Evolutionary conservation across 2,797 vertebrate species (phyloP), one percentile per base, ranked within the genome.

Genomic region (Anas capensis): DNA sequence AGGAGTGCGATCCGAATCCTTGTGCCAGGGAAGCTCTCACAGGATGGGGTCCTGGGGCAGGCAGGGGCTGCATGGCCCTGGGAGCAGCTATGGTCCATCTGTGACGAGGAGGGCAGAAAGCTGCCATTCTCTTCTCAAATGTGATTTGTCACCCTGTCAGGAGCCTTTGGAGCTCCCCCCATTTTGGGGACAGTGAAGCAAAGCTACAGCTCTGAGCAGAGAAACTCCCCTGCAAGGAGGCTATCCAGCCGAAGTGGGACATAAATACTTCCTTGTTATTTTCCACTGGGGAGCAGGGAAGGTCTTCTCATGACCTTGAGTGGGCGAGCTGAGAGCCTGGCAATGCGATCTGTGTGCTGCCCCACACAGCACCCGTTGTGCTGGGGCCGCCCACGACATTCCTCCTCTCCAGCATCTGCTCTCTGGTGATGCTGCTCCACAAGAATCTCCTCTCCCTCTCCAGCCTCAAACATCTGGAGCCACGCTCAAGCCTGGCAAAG

Each of bases 391-490:
- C 95, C 87, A 58, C 62, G 0, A 31, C 79, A 94, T 92, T 93
- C 94, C 82, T 82, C 54, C 89, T 4, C 3, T 1, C 46, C 65
- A 46, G 83, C 92, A 48, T 76, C 85, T 48, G 38, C 1, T 0
- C 48, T 62, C 20, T 27, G 0, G 16, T 33, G 3, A n/a, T 38
- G 78, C 88, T 0, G 24, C 60, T 70, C 66, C 1, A 0, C 56
- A 23, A 34, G 48, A 64, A 60, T 48, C 79, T 75, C 72, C 36
- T 49, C 66, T 91, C n/a, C 65, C 61, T 81, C 73, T 70, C 58
- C 95, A 77, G 77, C 75, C 66, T 68, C 19, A 1, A 82, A 92
- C 95, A 95, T 84, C 92, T 96, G 95, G 85, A 93, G 78, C 77
- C 48, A 58, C 0, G 6, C 80, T 94, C 62, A 29, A 0, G 56